These are phyloP conservation scores for Desmodus rotundus DNA, from an alignment of 2,113 vertebrate species.

Conservation along the genomic window DNA sequence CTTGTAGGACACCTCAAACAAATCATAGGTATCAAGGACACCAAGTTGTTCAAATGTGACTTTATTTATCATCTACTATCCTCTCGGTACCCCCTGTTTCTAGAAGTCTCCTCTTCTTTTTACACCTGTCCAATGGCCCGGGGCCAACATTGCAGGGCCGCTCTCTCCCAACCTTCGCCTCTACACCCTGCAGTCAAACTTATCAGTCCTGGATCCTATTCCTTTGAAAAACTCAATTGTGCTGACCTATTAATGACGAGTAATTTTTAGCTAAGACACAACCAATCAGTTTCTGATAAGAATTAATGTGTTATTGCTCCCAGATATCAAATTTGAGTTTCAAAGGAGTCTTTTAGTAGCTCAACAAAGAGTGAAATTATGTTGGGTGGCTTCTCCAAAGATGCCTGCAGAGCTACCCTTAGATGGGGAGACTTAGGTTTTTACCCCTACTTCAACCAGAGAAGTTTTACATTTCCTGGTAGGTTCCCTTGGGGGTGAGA, in stretches of 20 bases:
- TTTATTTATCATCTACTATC: neutral
- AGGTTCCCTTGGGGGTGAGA: neutral
- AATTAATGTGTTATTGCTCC: neutral
- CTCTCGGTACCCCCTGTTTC: neutral
- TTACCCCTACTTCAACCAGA: neutral
- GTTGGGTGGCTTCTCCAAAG: neutral
- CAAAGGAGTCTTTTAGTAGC: neutral
- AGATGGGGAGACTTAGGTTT: neutral
- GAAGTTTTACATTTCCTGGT: neutral
- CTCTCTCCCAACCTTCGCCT: neutral
- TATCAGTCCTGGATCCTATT: neutral
- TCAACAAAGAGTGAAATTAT: neutral
- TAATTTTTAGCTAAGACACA: neutral
- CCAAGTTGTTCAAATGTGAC: neutral
- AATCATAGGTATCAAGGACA: neutral
- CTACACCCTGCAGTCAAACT: neutral
- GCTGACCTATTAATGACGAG: neutral
- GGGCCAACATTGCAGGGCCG: too few species aligned
- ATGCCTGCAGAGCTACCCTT: neutral
- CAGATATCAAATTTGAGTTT: neutral
- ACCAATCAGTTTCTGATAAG: neutral
- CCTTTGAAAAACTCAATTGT: neutral
- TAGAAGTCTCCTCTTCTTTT: neutral
- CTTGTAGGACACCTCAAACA: neutral
- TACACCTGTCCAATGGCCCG: neutral